These are phyloP conservation scores for Calcarius lapponicus DNA, from an alignment of 2,797 vertebrate genomes.

Conservation along the genomic window DNA sequence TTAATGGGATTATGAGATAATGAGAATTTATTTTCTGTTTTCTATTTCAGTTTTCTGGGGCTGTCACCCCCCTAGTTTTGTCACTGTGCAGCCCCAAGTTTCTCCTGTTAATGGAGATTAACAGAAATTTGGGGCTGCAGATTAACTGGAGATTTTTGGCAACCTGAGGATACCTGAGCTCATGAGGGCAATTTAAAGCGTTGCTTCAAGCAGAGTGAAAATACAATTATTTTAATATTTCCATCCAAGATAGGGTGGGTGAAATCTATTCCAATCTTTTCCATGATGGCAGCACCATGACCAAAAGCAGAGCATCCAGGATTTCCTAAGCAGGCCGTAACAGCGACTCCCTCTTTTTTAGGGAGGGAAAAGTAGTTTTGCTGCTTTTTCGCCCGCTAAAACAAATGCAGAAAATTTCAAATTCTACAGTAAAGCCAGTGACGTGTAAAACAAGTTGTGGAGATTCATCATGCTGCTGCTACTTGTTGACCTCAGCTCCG, in stretches of 20 bases:
- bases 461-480: background rate
- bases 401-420: background rate
- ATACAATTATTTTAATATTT: background rate
- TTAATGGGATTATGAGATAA: background rate
- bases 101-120: background rate
- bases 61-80: fast-evolving
- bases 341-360: background rate
- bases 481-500: background rate
- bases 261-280: fast-evolving
- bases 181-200: fast-evolving
- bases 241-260: too few species aligned
- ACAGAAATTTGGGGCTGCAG: too few species aligned
- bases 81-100: too few species aligned
- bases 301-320: background rate
- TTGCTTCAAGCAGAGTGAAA: background rate
- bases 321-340: fast-evolving
- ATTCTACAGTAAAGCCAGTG: background rate
- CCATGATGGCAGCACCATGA: background rate
- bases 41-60: background rate
- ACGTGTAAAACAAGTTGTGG: background rate
- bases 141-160: too few species aligned
- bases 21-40: background rate
- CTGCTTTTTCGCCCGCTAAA: background rate
- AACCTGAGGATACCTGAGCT: background rate
- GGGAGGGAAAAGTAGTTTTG: fast-evolving